Evolutionary conservation across 2,797 vertebrate species (phyloP), one percentile per base, ranked within the genome.

Genomic region (Eulemur albifrons): DNA sequence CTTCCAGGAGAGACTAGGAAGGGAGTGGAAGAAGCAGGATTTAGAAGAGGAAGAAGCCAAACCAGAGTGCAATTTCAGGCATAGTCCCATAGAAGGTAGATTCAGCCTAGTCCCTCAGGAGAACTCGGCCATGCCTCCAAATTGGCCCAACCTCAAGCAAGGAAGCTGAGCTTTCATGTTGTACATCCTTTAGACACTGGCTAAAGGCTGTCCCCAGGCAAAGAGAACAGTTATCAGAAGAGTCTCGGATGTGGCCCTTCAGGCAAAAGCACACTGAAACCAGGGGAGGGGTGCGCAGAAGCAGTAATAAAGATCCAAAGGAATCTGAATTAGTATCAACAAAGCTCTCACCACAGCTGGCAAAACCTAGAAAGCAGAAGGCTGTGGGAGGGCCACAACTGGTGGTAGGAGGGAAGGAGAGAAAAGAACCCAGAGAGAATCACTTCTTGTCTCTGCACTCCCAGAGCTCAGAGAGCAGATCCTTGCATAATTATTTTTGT

Each of bases 301-400:
- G 77, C n/a, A 86, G 8, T 54, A 88, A 82, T 48, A 89, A 82
- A 73, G 45, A 87, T 43, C 69, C 40, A 38, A 89, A 87, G 30
- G 23, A 65, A 82, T 59, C n/a, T 89, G 43, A 76, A 35, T 52
- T 30, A 69, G 13, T 73, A 73, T 45, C 38, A 79, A 57, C 67
- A 52, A 89, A 79, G 61, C 27, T 88, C 52, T 95, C 32, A 73
- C 54, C 61, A 88, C 32, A 95, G 18, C 54, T 96, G 88, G 35
- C 35, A 82, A 95, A 92, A 92, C 43, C 45, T 54, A 67, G 52
- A 94, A 89, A 94, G 85, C 76, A 95, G 95, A 93, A 94, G 52
- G 70, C 50, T 63, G 43, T 84, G 43, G 57, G 77, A 90, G 21
- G 73, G 25, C 43, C 69, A 59, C 38, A 45, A 50, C 14, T 86